Evolutionary conservation across 2,113 vertebrate species (phyloP), one percentile per base, ranked within the genome.

Genomic region (Sisor rabdophorus): DNA sequence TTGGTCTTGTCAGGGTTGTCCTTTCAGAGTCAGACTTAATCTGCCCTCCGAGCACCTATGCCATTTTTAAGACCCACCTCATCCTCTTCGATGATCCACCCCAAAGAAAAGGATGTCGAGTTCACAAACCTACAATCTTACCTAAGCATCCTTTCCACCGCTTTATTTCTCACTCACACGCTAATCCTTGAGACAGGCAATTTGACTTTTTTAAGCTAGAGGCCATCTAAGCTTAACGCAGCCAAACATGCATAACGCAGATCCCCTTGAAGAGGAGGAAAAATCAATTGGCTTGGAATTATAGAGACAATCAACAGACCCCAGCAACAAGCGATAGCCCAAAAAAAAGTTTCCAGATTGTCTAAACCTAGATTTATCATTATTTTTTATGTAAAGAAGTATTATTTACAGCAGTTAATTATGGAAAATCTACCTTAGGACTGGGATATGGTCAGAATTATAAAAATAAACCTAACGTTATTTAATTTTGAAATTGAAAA

Each of bases 1-100:
- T 95, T 95, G 89, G 91, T 91, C 90, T 85, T 94, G 94, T 94
- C 94, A 95, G 90, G 94, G 94, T 94, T 92, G 92, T 95, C 94
- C 94, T 95, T 93, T 88, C 93, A 85, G 92, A 95, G 93, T 94
- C 92, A 91, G 91, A 91, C 93, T 91, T 86, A 88, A 92, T 95
- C 94, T 91, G 88, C 87, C 89, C 90, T 86, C 30, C 11, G 84
- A 85, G 84, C 86, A 24, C 80, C 82, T 70, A 54, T 83, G 87
- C 84, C 85, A 88, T 90, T 88, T 44, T 89, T 81, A 81, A 82
- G 83, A 87, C 87, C 80, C 80, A 79, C 82, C 84, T 89, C 86
- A 88, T 87, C 76, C 84, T 13, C 76, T 80, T 80, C 73, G 74
- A 79, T 81, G 81, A 78, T 80, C 82, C 58, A 79, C 84, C 85